These are phyloP conservation scores for Colaptes auratus DNA, from an alignment of 2,113 vertebrate genomes.

Conservation along the genomic window DNA sequence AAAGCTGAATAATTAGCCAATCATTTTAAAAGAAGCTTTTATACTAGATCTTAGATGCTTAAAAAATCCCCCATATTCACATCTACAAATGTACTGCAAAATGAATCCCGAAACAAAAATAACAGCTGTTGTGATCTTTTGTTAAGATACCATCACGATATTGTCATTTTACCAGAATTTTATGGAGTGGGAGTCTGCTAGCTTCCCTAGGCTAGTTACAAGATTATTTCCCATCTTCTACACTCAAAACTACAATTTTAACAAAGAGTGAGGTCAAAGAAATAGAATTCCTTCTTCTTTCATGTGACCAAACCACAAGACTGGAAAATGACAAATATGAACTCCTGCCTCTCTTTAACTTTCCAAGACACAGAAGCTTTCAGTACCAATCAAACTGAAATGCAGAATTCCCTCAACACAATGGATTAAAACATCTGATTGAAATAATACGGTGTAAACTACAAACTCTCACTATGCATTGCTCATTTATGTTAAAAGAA, in stretches of 20 bases:
- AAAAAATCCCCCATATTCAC: background rate
- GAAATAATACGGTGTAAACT: background rate
- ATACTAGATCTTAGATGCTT: background rate
- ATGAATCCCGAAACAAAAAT: background rate
- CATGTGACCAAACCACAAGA: background rate
- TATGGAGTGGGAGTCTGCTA: background rate
- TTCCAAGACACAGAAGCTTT: background rate
- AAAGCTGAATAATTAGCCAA: background rate
- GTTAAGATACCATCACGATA: background rate
- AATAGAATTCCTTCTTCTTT: background rate
- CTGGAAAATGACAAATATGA: background rate
- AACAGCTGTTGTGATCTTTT: background rate
- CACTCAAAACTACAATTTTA: background rate
- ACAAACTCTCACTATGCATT: background rate
- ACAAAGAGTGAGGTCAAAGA: background rate
- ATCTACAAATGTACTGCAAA: background rate
- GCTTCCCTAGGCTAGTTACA: background rate
- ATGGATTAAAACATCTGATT: background rate
- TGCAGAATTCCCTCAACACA: background rate
- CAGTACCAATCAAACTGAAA: conserved; percentile 20
- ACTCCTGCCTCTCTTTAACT: background rate
- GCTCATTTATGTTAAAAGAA: background rate
- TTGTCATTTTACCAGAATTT: background rate
- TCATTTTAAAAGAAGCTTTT: background rate
- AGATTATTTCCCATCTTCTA: background rate